Percentiles rank a stretch among this genome's conserved stretches.
Evolutionary conservation across 2,888 invertebrate species (phyloP).

Genomic region (Cataglyphis albicans): DNA sequence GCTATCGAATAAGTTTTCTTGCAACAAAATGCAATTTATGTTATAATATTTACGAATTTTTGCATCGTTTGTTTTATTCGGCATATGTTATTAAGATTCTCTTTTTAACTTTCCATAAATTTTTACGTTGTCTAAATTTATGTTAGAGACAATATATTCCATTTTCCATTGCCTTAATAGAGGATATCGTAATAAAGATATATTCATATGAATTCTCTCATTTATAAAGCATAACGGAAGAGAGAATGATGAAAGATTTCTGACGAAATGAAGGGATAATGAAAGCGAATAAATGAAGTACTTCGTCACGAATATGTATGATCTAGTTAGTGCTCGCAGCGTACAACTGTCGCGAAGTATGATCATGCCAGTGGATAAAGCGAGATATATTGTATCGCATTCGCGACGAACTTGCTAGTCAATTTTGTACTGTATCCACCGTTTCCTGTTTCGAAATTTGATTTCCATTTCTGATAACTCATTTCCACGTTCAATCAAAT

Average conservation of each 20-base stretch:
- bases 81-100: neutral
- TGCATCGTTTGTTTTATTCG: constrained; percentile 16
- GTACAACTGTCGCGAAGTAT: constrained; percentile 43
- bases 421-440: constrained; percentile 50
- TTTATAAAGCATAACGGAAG: neutral
- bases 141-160: neutral
- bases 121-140: neutral
- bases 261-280: constrained; percentile 41
- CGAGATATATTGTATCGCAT: constrained; percentile 41
- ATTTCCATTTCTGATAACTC: constrained; percentile 56
- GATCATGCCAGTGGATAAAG: constrained; percentile 46
- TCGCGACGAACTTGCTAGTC: constrained; percentile 41
- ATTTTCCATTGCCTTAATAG: constrained; percentile 3
- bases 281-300: constrained; percentile 41
- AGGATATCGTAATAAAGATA: constrained; percentile 4
- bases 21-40: neutral
- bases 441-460: constrained; percentile 59
- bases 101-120: neutral
- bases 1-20: neutral
- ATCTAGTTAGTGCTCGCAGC: constrained; percentile 44
- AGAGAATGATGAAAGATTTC: constrained; percentile 14
- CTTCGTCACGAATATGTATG: constrained; percentile 48
- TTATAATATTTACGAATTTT: constrained; percentile 23
- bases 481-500: constrained; percentile 63
- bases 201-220: neutral